Conservation (phyloP, 1,140 invertebrate genomes). For the Idris sp. region DNA sequence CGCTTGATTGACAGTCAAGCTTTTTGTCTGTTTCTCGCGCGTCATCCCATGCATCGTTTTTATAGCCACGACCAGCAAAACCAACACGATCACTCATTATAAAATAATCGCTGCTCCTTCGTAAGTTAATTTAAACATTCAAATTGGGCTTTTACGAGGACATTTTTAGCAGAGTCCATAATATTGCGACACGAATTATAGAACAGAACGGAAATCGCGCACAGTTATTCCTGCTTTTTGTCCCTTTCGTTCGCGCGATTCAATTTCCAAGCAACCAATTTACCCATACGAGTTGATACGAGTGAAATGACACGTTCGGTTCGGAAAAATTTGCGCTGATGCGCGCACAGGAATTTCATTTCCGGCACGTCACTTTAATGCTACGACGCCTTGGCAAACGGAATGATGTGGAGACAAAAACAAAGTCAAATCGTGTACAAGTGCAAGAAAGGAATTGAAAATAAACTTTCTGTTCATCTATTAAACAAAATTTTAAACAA, state of each 20-base stretch:
- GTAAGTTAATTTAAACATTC: slow-evolving; percentile 39
- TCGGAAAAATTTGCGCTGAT: slow-evolving; percentile 1
- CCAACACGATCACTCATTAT: slow-evolving; percentile 20
- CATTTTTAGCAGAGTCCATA: slow-evolving; percentile 3
- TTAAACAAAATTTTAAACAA: no score
- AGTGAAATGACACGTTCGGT: not conserved
- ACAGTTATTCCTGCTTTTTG: slow-evolving; percentile 4
- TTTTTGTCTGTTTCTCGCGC: slow-evolving; percentile 23
- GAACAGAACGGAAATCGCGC: slow-evolving; percentile 12
- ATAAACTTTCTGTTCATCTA: no score
- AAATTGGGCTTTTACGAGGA: slow-evolving; percentile 22
- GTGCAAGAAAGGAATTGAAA: no score
- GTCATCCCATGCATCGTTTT: slow-evolving; percentile 15
- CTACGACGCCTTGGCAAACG: no score
- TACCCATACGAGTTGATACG: not conserved
- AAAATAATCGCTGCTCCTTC: slow-evolving; percentile 29
- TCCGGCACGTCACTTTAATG: no score
- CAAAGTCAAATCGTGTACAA: no score
- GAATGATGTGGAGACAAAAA: no score
- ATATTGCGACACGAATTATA: not conserved
- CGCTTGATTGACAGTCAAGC: slow-evolving; percentile 33
- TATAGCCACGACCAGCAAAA: slow-evolving; percentile 11
- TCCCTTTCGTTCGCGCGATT: slow-evolving; percentile 12
- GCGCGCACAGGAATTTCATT: no score
- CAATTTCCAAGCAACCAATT: slow-evolving; percentile 3